Evolutionary conservation across 2,113 vertebrate species (phyloP).

Genomic region (Salvelinus namaycush): DNA sequence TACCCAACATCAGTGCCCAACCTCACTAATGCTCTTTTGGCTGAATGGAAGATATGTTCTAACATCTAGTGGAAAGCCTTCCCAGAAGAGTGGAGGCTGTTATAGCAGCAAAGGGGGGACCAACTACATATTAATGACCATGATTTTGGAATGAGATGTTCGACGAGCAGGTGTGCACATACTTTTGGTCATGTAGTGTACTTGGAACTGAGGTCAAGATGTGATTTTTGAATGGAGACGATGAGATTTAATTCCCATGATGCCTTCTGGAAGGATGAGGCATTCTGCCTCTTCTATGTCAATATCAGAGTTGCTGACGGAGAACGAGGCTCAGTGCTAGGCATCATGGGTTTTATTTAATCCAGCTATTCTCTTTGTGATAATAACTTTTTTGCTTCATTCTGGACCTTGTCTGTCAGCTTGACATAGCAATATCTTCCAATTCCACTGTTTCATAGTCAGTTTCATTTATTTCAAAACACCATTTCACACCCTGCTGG

Average conservation of each 20-base stretch:
- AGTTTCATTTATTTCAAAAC: conserved; percentile 99
- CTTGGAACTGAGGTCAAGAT: neutral
- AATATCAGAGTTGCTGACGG: conserved; percentile 81
- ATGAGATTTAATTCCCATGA: neutral
- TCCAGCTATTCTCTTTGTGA: conserved; percentile 91
- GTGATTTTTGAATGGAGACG: neutral
- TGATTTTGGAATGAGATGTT: too few relatives aligned
- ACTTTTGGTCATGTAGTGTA: too few relatives aligned
- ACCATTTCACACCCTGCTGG: conserved; percentile 99
- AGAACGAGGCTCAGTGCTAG: conserved; percentile 91
- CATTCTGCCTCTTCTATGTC: conserved; percentile 74
- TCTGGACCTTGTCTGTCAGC: conserved; percentile 99
- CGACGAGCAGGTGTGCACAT: too few relatives aligned
- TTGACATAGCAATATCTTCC: conserved; percentile 97
- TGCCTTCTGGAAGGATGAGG: neutral
- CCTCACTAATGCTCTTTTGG: too few relatives aligned
- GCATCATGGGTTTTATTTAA: conserved; percentile 93
- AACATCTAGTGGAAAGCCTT: too few relatives aligned
- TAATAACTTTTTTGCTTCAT: conserved; percentile 98
- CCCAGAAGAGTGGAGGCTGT: too few relatives aligned
- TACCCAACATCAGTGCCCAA: too few relatives aligned
- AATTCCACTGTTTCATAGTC: conserved; percentile 91
- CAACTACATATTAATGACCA: too few relatives aligned
- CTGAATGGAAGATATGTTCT: too few relatives aligned
- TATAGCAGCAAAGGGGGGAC: too few relatives aligned